phyloP scores from a whole-genome alignment of 2,888 invertebrate species.

The Andrena praecox region DNA sequence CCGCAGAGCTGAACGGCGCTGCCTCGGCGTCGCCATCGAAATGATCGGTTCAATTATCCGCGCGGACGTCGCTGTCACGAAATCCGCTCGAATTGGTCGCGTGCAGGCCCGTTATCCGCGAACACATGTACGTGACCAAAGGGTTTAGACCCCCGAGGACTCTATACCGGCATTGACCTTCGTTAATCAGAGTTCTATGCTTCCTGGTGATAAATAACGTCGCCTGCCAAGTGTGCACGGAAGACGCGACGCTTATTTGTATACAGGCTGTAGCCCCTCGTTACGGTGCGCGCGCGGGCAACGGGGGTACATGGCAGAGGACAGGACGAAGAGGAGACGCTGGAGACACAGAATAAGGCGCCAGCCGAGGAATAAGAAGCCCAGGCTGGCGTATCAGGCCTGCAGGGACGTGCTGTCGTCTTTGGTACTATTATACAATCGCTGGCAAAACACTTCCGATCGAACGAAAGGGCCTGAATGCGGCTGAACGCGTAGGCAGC shows the following conservation, averaged over 20 bases:
- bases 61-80: slow-evolving; percentile 38
- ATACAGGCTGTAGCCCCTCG: slow-evolving; percentile 72
- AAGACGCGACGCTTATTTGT: slow-evolving; percentile 79
- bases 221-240: slow-evolving; percentile 72
- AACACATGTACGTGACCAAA: slow-evolving; percentile 48
- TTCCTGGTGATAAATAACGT: slow-evolving; percentile 84
- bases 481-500: background rate
- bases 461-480: background rate
- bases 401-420: background rate
- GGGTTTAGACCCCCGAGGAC: slow-evolving; percentile 49
- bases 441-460: slow-evolving; percentile 9
- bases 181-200: slow-evolving; percentile 81
- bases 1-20: slow-evolving; percentile 26
- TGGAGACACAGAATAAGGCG: slow-evolving; percentile 20
- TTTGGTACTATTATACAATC: background rate
- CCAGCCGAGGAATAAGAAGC: slow-evolving; percentile 22
- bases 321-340: slow-evolving; percentile 26
- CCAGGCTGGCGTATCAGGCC: slow-evolving; percentile 9
- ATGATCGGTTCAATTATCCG: slow-evolving; percentile 47
- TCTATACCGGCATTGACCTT: slow-evolving; percentile 78
- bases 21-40: background rate
- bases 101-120: slow-evolving; percentile 40
- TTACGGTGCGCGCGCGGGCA: slow-evolving; percentile 67
- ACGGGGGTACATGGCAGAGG: slow-evolving; percentile 50
- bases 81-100: slow-evolving; percentile 40